Percentiles rank a stretch among this genome's conserved stretches.
Conservation (phyloP, 2,113 vertebrate species). For the Sterrhoptilus dennistouni region DNA sequence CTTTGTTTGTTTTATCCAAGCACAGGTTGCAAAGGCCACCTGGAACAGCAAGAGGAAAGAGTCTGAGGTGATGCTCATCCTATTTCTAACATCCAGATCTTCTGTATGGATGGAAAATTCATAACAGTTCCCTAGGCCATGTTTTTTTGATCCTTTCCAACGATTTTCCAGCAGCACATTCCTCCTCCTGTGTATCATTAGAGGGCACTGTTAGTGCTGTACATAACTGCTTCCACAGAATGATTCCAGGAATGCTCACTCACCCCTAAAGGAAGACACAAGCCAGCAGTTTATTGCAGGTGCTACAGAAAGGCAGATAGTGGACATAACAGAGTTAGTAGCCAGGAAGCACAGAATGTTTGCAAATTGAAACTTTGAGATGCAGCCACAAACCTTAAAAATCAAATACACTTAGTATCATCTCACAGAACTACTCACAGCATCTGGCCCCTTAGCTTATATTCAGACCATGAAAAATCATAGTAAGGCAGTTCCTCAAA, state of each 20-base stretch:
- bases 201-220: conserved; percentile 5
- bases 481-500: not conserved
- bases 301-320: not conserved
- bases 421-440: not conserved
- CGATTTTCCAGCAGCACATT: not conserved
- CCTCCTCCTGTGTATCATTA: not conserved
- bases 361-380: not conserved
- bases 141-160: not conserved
- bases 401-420: not conserved
- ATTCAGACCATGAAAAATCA: not conserved
- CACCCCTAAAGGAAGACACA: not conserved
- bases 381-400: not conserved
- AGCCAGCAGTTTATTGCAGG: not conserved
- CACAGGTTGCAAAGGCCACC: conserved; percentile 96
- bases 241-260: not conserved
- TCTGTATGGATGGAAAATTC: not conserved
- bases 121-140: fast-evolving
- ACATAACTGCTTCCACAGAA: not conserved
- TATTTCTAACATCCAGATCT: not conserved
- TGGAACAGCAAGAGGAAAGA: conserved; percentile 31
- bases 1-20: conserved; percentile 83
- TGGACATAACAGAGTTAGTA: not conserved
- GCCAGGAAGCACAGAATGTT: not conserved
- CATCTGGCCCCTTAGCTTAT: not conserved
- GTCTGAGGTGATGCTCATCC: not conserved